Conservation (phyloP, 2,888 invertebrate species). For the Amiota mariae region DNA sequence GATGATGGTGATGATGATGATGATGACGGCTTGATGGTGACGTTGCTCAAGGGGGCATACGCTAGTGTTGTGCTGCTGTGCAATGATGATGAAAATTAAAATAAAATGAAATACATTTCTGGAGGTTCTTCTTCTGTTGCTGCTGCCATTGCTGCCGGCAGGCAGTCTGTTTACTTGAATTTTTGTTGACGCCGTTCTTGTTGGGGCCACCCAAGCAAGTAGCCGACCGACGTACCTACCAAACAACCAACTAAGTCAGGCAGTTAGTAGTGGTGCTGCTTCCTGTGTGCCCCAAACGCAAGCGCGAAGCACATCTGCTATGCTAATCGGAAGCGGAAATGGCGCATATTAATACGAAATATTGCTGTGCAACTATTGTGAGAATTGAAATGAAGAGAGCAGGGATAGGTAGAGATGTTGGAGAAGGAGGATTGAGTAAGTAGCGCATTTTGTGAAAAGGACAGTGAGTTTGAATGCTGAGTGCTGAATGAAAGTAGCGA, state of each 20-base stretch:
- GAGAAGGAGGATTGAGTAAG: background rate
- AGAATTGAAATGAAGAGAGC: constrained; percentile 39
- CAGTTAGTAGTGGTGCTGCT: constrained; percentile 50
- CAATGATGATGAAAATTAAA: constrained; percentile 68
- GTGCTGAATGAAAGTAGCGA: constrained; percentile 18
- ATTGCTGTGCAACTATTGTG: constrained; percentile 49
- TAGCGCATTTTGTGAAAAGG: background rate
- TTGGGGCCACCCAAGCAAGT: background rate
- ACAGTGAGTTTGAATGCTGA: background rate
- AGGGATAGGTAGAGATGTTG: constrained; percentile 33
- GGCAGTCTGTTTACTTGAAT: constrained; percentile 17
- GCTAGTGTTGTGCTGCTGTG: constrained; percentile 33
- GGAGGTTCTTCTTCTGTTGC: constrained; percentile 27
- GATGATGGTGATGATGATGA: background rate
- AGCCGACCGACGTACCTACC: background rate
- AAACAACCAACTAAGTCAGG: background rate
- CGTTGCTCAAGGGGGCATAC: background rate
- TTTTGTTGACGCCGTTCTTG: background rate
- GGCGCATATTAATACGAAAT: constrained; percentile 67
- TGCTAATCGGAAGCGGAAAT: constrained; percentile 69
- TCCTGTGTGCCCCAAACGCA: constrained; percentile 48
- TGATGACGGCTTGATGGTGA: background rate
- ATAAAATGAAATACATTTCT: constrained; percentile 65
- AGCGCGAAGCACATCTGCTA: constrained; percentile 55
- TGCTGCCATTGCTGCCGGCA: background rate